Base-by-base conservation (phyloP, 2,113 vertebrate genomes). In the Equus quagga region DNA sequence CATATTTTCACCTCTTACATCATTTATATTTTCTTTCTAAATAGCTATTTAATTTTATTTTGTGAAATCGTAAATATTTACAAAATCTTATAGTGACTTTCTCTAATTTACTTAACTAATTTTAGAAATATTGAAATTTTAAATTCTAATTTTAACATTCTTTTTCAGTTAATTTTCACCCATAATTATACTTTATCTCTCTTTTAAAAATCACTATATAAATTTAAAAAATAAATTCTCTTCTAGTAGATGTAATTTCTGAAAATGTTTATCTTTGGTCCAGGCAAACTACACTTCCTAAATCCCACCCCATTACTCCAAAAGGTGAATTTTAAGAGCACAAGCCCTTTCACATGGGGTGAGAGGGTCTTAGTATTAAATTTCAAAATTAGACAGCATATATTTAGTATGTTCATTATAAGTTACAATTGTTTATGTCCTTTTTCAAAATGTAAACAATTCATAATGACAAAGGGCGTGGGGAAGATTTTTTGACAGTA, bases 381-480 rank as follows among this genome's bases (percentile, higher is more conserved):
- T 8, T 91, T 89, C 33, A 94, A 11, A 79, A 73, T 46, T 14
- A 58, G 18, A 51, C 17, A 56, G 14, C 8, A 79, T 76, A 28
- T 17, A 76, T 54, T 82, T 69, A 69, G 12, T 82, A 9, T 41
- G 36, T 49, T 93, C 80, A 73, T 73, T 69, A 49, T 49, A 54
- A 91, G 76, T 46, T 75, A 85, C 10, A 92, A 33, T 58, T 72
- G 12, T 17, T 92, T 92, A 73, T 2, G 65, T 86, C 13, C 33
- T 80, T 73, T 56, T 86, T 72, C 13, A 96, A 91, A 93, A 80
- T 70, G 13, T 93, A 95, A 89, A 84, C 23, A 76, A 84, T 72
- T 91, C 11, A n/a, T 41, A 80, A 44, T 72, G 33, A 84, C 72
- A 83, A n/a, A 79, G 1, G 10, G 44, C n/a, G 51, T 28, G 14